Percentiles rank a stretch among this genome's conserved stretches.
Conservation (phyloP, 35 echinoderm and acorn worm species). For the Holothuria glaberrima region DNA sequence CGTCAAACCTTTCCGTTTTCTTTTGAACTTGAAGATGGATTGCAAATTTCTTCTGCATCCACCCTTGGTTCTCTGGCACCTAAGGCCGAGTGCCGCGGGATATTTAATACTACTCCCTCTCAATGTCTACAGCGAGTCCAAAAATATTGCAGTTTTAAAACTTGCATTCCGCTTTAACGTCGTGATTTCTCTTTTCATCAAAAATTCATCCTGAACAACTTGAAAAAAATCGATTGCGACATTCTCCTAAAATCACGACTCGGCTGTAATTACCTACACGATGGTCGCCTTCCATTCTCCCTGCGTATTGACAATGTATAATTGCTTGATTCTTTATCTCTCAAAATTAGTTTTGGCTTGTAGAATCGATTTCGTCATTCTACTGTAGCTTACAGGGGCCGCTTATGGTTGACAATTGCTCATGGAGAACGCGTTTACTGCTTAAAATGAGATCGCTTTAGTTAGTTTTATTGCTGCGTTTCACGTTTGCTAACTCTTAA, state of each 20-base stretch:
- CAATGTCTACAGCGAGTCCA: background rate
- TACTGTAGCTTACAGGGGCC: no score
- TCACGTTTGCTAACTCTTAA: no score
- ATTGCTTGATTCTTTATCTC: constrained; percentile 4
- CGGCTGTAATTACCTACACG: constrained; percentile 25
- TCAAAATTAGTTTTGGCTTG: constrained; percentile 41
- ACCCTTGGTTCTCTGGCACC: constrained; percentile 10
- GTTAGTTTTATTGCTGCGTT: no score
- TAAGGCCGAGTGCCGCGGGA: constrained; percentile 11
- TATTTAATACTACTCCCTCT: constrained; percentile 7
- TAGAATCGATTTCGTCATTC: constrained; percentile 2
- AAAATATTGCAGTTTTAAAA: constrained; percentile 17
- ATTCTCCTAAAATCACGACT: constrained; percentile 27
- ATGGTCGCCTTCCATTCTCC: background rate
- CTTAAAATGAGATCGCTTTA: no score
- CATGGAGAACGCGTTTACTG: no score
- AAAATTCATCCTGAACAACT: constrained; percentile 28
- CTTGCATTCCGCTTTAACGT: constrained; percentile 26
- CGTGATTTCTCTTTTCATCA: constrained; percentile 11
- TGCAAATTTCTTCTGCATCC: background rate
- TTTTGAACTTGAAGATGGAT: no score
- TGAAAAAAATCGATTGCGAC: constrained; percentile 26
- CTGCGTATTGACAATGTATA: constrained; percentile 23
- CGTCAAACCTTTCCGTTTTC: no score
- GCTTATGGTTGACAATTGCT: no score